A percentile compares a stretch with the other conserved stretches of the same genome.
phyloP scores from a whole-genome alignment of 1,140 invertebrate genomes.

The Dolichoris vasculosae region DNA sequence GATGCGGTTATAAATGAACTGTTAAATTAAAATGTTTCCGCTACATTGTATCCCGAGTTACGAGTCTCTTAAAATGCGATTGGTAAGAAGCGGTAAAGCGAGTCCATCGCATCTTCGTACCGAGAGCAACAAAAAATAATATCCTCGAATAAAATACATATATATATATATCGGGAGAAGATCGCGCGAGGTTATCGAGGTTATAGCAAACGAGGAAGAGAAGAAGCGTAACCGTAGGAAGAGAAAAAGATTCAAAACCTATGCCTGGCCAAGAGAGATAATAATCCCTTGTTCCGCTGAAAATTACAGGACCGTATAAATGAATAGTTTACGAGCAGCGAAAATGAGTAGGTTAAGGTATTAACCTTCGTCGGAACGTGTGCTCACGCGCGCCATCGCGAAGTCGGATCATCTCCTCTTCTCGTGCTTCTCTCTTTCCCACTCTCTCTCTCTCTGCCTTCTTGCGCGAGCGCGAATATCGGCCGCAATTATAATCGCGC shows the following conservation, averaged over 20 bases:
- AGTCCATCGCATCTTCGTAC: slow-evolving; percentile 33
- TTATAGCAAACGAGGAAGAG: slow-evolving; percentile 20
- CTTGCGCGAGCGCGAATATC: not conserved
- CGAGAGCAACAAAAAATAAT: not conserved
- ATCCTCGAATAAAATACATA: not conserved
- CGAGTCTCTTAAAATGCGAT: not conserved
- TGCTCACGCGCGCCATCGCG: slow-evolving; percentile 20
- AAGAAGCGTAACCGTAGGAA: not conserved
- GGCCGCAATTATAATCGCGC: slow-evolving; percentile 44
- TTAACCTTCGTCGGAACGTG: slow-evolving; percentile 20
- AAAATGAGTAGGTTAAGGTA: slow-evolving; percentile 60
- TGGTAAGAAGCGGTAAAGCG: slow-evolving; percentile 8
- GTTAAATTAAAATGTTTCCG: slow-evolving; percentile 51
- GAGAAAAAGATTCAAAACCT: slow-evolving; percentile 49
- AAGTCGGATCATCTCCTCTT: slow-evolving; percentile 1
- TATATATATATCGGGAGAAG: slow-evolving; percentile 52
- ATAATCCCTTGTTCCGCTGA: slow-evolving; percentile 64
- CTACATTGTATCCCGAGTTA: not conserved
- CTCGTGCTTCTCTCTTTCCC: not conserved
- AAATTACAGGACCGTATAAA: slow-evolving; percentile 71
- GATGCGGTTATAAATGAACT: slow-evolving; percentile 38
- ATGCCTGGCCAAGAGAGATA: slow-evolving; percentile 59
- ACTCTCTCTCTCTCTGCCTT: not conserved
- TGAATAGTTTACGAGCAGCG: slow-evolving; percentile 72
- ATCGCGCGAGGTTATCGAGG: slow-evolving; percentile 50